Evolutionary conservation across 1,140 invertebrate genomes (phyloP), one percentile per base, ranked within the genome.

Genomic region (Andrena cerasifolii): DNA sequence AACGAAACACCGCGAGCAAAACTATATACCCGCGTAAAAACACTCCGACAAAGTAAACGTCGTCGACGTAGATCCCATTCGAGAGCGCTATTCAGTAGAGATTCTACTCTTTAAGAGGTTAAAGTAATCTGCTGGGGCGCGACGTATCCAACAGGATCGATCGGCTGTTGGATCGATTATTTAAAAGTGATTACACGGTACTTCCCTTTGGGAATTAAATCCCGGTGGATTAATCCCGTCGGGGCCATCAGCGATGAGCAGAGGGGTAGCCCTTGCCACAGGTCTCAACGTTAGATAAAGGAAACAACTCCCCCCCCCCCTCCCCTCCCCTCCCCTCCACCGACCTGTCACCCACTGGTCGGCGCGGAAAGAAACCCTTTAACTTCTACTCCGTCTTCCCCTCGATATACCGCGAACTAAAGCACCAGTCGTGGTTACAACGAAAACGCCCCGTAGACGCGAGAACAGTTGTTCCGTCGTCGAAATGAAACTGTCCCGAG

Each of bases 31-130:
- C 63, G 74, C 54, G 54, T n/a, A n/a, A 77, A 77, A 40, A 77
- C 56, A 21, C 43, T n/a, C 54, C 54, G 53, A 59, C 33, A 71
- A 77, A 71, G 53, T 31, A 75, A 68, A 58, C 6, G 18, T 24
- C 6, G 18, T 24, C 53, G 24, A 24, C 43, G 47, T 26, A 31
- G n/a, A 58, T 16, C 16, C 28, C 18, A 28, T 66, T 40, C 31
- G 47, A 53, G 59, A 74, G 31, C 47, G 58, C 24, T 74, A 43
- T 31, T 43, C 58, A 3, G 31, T 72, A 16, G 36, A 36, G 45
- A 40, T 73, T 40, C 73, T 76, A 76, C 73, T 68, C 73, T 68
- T 68, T 68, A 76, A 68, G 63, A 76, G 73, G 73, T 76, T 68
- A 76, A n/a, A 61, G 43, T 54, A 56, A 74, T 66, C 49, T 74